A percentile compares a stretch with the other conserved stretches of the same genome.
phyloP scores from a whole-genome alignment of 2,113 vertebrate species.

The Morone saxatilis region DNA sequence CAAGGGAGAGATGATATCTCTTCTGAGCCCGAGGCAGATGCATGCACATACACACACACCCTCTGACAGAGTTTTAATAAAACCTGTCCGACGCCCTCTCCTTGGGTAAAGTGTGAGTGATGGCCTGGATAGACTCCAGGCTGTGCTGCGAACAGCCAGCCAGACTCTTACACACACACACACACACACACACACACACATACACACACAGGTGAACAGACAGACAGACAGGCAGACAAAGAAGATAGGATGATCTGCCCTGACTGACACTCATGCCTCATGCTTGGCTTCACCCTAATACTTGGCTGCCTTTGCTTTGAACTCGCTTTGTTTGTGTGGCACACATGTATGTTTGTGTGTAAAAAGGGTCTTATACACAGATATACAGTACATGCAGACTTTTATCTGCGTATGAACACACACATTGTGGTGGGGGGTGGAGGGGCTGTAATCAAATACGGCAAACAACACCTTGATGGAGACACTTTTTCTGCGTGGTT shows the following conservation, averaged over 20 bases:
- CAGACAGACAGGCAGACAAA: slow-evolving; percentile 50
- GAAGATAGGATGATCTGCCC: slow-evolving; percentile 49
- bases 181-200: slow-evolving; percentile 38
- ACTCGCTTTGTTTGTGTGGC: slow-evolving; percentile 42
- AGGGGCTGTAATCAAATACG: slow-evolving; percentile 31
- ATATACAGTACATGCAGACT: slow-evolving; percentile 13
- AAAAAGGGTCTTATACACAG: slow-evolving; percentile 4
- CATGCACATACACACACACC: slow-evolving; percentile 56
- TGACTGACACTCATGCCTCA: slow-evolving; percentile 66
- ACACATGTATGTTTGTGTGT: slow-evolving; percentile 19
- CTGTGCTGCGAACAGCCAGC: slow-evolving; percentile 62
- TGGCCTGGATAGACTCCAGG: slow-evolving; percentile 77
- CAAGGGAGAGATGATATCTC: slow-evolving; percentile 84
- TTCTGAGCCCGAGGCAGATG: slow-evolving; percentile 76
- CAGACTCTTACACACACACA: slow-evolving; percentile 27
- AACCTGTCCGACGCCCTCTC: slow-evolving; percentile 82
- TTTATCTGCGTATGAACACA: slow-evolving; percentile 26
- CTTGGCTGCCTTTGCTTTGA: slow-evolving; percentile 58
- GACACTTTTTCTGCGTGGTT: slow-evolving; percentile 52
- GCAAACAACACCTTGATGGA: slow-evolving; percentile 45
- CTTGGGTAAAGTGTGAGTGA: slow-evolving; percentile 80
- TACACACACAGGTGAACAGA: slow-evolving; percentile 25
- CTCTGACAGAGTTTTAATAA: slow-evolving; percentile 86
- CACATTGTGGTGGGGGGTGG: not conserved
- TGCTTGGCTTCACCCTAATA: slow-evolving; percentile 58